Percentiles rank a stretch among this genome's conserved stretches.
Evolutionary conservation across 2,797 vertebrate genomes (phyloP).

Genomic region (Sebastes flavidus): DNA sequence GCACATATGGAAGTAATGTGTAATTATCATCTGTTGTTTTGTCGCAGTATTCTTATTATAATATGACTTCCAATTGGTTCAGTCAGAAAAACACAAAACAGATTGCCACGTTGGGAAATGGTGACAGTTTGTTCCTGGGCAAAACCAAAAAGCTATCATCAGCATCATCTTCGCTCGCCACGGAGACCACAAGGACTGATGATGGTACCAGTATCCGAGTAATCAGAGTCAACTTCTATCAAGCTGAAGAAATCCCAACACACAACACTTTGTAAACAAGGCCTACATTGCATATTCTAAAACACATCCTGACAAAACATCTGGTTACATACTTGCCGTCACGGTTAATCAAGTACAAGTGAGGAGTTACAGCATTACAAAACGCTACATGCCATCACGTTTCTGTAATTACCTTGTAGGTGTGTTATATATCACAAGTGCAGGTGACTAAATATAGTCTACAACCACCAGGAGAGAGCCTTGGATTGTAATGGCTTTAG

Average conservation of each 20-base stretch:
- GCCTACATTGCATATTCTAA: not conserved
- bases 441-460: conserved; percentile 7
- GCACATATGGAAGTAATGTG: not conserved
- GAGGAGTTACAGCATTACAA: not conserved
- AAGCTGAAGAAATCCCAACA: not conserved
- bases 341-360: conserved; percentile 7
- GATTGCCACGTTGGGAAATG: not conserved
- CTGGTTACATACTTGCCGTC: not conserved
- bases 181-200: not conserved
- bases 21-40: not conserved
- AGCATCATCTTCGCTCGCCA: not conserved
- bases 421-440: conserved; percentile 11
- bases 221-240: not conserved
- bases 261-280: conserved; percentile 6
- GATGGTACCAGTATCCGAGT: not conserved
- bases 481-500: not conserved
- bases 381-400: not conserved
- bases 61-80: not conserved
- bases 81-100: not conserved
- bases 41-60: not conserved
- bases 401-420: conserved; percentile 8
- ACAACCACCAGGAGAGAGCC: not conserved
- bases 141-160: not conserved
- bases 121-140: not conserved
- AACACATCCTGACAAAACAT: not conserved